phyloP scores from a whole-genome alignment of 1,140 invertebrate species.

The Musca vetustissima region DNA sequence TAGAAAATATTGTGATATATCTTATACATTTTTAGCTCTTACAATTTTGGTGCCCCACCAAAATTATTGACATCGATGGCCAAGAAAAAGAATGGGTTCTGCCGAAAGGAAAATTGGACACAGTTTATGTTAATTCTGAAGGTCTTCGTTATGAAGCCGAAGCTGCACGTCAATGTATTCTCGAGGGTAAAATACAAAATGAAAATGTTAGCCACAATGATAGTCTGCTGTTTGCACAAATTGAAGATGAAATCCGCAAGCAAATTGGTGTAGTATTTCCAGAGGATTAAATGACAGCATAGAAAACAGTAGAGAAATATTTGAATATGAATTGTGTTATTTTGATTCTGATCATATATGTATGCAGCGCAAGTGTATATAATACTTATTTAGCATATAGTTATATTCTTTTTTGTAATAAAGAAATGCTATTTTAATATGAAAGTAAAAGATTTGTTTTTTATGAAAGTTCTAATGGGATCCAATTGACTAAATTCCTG shows the following conservation, averaged over 20 bases:
- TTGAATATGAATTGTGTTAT: too few relatives aligned
- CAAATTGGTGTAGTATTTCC: constrained; percentile 61
- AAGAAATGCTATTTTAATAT: too few relatives aligned
- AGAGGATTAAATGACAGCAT: constrained; percentile 13
- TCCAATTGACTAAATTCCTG: too few relatives aligned
- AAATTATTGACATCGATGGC: constrained; percentile 56
- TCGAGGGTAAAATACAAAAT: constrained; percentile 65
- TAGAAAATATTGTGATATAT: too few relatives aligned
- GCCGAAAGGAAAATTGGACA: constrained; percentile 58
- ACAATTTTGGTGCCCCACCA: constrained; percentile 57
- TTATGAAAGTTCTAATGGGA: too few relatives aligned
- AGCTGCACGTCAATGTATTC: constrained; percentile 70
- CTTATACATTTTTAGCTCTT: constrained; percentile 43
- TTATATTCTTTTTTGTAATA: too few relatives aligned
- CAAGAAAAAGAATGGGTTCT: constrained; percentile 59
- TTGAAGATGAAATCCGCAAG: constrained; percentile 67
- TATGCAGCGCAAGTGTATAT: too few relatives aligned
- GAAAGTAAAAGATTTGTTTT: too few relatives aligned
- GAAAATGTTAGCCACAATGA: constrained; percentile 62
- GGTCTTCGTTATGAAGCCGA: constrained; percentile 74
- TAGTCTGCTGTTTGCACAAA: constrained; percentile 64
- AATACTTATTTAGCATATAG: too few relatives aligned
- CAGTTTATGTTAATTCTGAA: constrained; percentile 69
- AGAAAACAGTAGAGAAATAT: too few relatives aligned
- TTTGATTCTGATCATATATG: too few relatives aligned